Evolutionary conservation across 1,140 invertebrate genomes (phyloP), one percentile per base, ranked within the genome.

Genomic region (Prorops nasuta): DNA sequence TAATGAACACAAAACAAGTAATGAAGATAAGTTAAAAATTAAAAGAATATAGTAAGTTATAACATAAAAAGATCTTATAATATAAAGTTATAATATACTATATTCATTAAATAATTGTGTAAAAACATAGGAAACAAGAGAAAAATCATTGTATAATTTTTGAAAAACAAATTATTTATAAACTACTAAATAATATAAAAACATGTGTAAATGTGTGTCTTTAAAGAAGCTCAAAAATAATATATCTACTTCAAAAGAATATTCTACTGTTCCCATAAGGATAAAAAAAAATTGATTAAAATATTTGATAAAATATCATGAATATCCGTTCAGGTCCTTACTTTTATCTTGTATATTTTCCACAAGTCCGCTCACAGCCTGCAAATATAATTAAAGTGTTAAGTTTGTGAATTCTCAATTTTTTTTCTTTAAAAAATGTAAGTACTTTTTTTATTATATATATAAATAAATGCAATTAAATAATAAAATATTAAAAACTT

Each of bases 341-440:
- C 82, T 82, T 83, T 86, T 87, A 71, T 88, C 85, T 72, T 82
- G 80, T 56, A 79, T 76, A 66, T 81, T 81, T 69, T 89, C 86
- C 50, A 85, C 83, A 40, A 88, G 79, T 43, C 90, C 91, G 79
- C 87, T 91, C 3, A 93, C 91, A 67, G 91, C 91, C 88, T 92
- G 72, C 45, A 67, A 74, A 63, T 53, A 44, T 55, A 48, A 48
- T 37, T 39, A 45, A 50, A 48, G 42, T 45, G n/a, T n/a, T n/a
- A n/a, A n/a, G n/a, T n/a, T n/a, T n/a, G n/a, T n/a, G n/a, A n/a
- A n/a, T n/a, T n/a, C n/a, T n/a, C n/a, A 52, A 44, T 14, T 24
- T 14, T 32, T 21, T 44, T 19, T 19, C 1, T 21, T n/a, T 45
- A 10, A 51, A 20, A 20, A 31, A 42, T 43, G 10, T 22, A 1